A percentile compares a stretch with the other conserved stretches of the same genome.
phyloP scores from a whole-genome alignment of 2,888 invertebrate genomes.

The Drosophila siamana region DNA sequence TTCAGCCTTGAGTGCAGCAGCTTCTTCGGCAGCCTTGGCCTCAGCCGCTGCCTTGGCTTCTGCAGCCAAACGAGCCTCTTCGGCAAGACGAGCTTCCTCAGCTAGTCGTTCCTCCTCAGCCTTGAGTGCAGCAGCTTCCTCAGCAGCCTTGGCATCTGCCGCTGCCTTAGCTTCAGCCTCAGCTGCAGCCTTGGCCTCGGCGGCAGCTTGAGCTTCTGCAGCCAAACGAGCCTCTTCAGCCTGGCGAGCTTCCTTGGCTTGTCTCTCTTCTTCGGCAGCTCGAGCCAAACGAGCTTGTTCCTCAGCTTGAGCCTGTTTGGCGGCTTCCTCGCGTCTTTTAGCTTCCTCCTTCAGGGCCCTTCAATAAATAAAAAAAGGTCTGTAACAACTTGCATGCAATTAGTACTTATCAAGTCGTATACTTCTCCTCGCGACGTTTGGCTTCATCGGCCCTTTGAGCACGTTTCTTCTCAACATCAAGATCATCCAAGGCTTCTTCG shows the following conservation, averaged over 20 bases:
- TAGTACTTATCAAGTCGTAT: constrained; percentile 19
- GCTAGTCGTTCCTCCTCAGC: constrained; percentile 82
- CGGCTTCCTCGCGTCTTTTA: constrained; percentile 85
- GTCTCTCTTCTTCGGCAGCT: constrained; percentile 67
- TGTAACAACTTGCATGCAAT: not conserved
- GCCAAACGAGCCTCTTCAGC: constrained; percentile 9
- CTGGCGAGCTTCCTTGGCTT: constrained; percentile 35
- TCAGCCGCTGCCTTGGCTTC: constrained; percentile 13
- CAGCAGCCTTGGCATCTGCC: constrained; percentile 33
- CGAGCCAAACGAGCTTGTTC: constrained; percentile 88
- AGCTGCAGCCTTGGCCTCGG: constrained; percentile 83
- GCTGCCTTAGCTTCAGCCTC: constrained; percentile 73
- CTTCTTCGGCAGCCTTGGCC: constrained; percentile 5
- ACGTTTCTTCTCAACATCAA: constrained; percentile 86
- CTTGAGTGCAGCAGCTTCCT: constrained; percentile 84
- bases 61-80: constrained; percentile 86
- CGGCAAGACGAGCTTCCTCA: constrained; percentile 86
- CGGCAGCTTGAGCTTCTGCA: constrained; percentile 70
- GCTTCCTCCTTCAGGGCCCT: constrained; percentile 88
- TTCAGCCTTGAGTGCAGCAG: constrained; percentile 75
- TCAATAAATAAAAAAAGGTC: not conserved
- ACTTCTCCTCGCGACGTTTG: constrained; percentile 86
- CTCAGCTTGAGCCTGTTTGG: constrained; percentile 83
- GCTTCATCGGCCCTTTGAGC: constrained; percentile 86
- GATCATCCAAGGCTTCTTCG: constrained; percentile 84